Evolutionary conservation across 2,888 invertebrate genomes (phyloP), one percentile per base, ranked within the genome.

Genomic region (Xylota segnis): DNA sequence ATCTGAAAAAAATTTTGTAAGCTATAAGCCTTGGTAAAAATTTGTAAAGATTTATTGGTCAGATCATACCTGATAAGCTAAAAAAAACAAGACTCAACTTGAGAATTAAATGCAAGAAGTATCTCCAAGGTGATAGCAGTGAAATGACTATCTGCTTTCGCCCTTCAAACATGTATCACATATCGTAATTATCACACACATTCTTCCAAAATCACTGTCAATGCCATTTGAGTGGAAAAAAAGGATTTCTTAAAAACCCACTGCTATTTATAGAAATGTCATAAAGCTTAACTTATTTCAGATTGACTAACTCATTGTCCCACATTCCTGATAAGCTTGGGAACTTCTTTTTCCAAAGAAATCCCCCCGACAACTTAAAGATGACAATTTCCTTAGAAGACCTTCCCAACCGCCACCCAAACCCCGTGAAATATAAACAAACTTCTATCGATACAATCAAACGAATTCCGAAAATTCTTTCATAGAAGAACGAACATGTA

Each of bases 241-340:
- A 43, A 43, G 43, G 43, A 14, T 43, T 43, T 14, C 14, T 14
- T 1, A 14, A 43, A 43, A 14, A 14, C 14, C 16, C 18, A 18
- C 9, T 10, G 16, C 58, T 37, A 23, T 58, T 58, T 58, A 16
- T 58, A 58, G 58, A 58, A 58, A 58, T 56, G 34, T 18, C 37
- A 32, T 12, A 32, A 5, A 58, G 23, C 5, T 18, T 1, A 18
- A 34, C 18, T 56, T 56, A 58, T 34, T 56, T 56, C 18, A 14
- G 32, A 6, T 10, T 52, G 27, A 23, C 27, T 32, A 29, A 29
- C 29, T 7, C 29, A 54, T 14, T n/a, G 2, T 54, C 6, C n/a
- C 7, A 2, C 29, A 4, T 10, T n/a, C 10, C 0, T 40, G 9
- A 2, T 34, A 40, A 14, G 43, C 43, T 43, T 43, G 14, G 6